A percentile compares a stretch with the other conserved stretches of the same genome.
Conservation (phyloP, 1,140 invertebrate genomes). For the Brachionus calyciflorus region DNA sequence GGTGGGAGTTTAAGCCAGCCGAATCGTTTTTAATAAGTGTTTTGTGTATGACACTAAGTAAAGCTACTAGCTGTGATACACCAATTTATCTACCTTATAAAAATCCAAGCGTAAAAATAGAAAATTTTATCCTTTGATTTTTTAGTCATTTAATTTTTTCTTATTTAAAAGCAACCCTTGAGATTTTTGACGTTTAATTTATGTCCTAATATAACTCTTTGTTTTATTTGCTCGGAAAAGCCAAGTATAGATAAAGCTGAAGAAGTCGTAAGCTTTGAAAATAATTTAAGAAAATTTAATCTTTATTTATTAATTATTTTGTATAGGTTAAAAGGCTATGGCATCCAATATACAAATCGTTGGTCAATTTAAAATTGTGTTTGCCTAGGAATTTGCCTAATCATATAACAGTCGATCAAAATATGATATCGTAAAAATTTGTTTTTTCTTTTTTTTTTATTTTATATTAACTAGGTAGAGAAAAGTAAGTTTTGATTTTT, state of each 20-base stretch:
- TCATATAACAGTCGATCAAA: background rate
- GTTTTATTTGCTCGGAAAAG: conserved; percentile 1
- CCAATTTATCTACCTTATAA: background rate
- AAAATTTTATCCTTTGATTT: background rate
- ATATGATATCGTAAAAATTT: conserved; percentile 34
- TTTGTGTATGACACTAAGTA: conserved; percentile 18
- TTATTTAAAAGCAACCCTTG: conserved; percentile 22
- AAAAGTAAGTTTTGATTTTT: background rate
- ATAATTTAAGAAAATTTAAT: background rate
- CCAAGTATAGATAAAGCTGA: background rate
- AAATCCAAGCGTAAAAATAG: conserved; percentile 25
- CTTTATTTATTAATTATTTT: background rate
- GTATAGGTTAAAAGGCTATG: conserved; percentile 12
- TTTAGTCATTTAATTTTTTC: background rate
- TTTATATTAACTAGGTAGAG: background rate
- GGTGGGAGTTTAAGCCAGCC: conserved; percentile 19
- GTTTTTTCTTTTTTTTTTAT: background rate
- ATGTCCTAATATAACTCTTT: background rate
- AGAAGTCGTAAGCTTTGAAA: background rate
- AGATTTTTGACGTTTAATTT: conserved; percentile 15
- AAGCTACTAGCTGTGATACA: background rate
- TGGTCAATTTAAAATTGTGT: conserved; percentile 32
- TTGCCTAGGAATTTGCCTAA: conserved; percentile 23
- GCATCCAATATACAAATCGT: background rate
- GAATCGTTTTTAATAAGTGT: conserved; percentile 39